Conservation (phyloP, 2,113 vertebrate genomes). For the Circaetus cinerascens region DNA sequence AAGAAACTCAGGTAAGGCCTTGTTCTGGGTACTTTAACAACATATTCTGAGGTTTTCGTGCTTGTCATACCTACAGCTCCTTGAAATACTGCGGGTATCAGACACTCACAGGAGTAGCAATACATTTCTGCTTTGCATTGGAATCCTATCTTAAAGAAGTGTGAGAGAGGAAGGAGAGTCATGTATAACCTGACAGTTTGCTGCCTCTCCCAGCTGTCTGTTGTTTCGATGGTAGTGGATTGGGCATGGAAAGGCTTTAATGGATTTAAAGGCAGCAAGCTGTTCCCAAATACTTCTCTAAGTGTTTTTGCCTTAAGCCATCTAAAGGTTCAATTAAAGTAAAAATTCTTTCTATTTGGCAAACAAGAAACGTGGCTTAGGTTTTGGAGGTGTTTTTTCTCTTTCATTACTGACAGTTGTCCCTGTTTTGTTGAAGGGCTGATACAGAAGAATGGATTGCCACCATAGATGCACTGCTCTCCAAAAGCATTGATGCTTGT, state of each 20-base stretch:
- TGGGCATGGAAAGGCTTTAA: neutral
- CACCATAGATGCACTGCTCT: conserved; percentile 91
- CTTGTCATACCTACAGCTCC: neutral
- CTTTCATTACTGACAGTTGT: neutral
- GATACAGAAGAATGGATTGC: conserved; percentile 99
- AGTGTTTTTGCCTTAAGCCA: neutral
- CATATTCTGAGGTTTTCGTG: neutral
- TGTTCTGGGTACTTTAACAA: neutral
- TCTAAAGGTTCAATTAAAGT: neutral
- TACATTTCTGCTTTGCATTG: neutral
- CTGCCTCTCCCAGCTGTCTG: neutral
- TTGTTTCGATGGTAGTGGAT: neutral
- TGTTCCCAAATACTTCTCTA: neutral
- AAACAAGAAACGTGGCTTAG: neutral
- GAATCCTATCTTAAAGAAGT: neutral
- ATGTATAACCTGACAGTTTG: neutral
- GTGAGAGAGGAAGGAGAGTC: neutral
- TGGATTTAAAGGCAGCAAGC: neutral
- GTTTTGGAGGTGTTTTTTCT: neutral
- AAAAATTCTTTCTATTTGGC: neutral
- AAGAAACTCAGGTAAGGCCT: conserved; percentile 91
- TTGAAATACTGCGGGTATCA: neutral
- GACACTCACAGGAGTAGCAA: neutral
- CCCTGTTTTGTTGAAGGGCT: conserved; percentile 75
- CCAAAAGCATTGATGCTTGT: conserved; percentile 94